phyloP scores from a whole-genome alignment of 1,140 invertebrate genomes.

The Pseudomyrmex gracilis region DNA sequence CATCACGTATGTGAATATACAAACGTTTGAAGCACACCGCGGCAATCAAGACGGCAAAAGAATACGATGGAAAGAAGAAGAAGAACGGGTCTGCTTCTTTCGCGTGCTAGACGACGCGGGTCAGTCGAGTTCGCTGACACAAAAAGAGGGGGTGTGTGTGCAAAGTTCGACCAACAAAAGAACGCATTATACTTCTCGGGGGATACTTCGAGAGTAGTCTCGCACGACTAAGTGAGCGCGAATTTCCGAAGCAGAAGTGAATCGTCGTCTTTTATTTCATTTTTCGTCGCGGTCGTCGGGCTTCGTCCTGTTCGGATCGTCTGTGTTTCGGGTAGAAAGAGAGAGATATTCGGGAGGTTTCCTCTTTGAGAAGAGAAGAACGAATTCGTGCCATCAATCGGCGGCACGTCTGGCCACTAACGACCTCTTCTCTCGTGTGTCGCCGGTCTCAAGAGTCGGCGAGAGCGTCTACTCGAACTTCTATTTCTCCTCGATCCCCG shows the following conservation, averaged over 20 bases:
- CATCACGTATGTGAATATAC: neutral
- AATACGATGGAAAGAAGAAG: neutral
- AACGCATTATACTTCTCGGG: slow-evolving; percentile 28
- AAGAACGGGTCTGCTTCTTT: slow-evolving; percentile 17
- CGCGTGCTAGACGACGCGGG: slow-evolving; percentile 12
- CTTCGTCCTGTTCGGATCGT: neutral
- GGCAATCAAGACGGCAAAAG: neutral
- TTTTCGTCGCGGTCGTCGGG: neutral
- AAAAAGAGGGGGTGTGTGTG: slow-evolving; percentile 6
- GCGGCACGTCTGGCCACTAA: slow-evolving; percentile 29
- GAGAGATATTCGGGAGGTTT: neutral
- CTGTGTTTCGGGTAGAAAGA: neutral
- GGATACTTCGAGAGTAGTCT: neutral
- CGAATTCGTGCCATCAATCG: slow-evolving; percentile 53
- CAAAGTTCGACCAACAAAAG: slow-evolving; percentile 32
- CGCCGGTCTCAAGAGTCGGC: slow-evolving; percentile 4
- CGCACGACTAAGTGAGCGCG: neutral
- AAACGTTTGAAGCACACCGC: neutral
- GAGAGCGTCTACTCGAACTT: slow-evolving; percentile 50
- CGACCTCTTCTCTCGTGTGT: slow-evolving; percentile 36
- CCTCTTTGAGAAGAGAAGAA: neutral
- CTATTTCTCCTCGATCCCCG: slow-evolving; percentile 22
- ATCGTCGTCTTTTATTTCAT: slow-evolving; percentile 9
- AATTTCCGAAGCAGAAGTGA: slow-evolving; percentile 27
- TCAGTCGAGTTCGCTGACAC: neutral